phyloP scores from a whole-genome alignment of 2,797 vertebrate genomes.

The Alouatta caraya region DNA sequence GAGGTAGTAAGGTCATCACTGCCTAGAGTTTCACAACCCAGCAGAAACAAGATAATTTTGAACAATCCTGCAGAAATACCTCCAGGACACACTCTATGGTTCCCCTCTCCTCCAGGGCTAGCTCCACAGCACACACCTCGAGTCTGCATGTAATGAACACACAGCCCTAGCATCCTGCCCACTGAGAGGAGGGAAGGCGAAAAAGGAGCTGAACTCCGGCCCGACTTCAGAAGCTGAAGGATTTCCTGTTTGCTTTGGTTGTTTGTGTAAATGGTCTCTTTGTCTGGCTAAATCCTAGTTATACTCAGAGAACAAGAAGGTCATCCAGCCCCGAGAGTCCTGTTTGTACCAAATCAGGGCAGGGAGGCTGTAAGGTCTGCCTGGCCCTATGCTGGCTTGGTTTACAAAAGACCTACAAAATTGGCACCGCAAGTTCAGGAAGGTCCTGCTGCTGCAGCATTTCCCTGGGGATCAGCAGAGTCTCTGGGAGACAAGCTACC shows the following conservation, averaged over 20 bases:
- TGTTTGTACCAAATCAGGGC: neutral
- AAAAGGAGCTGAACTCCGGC: neutral
- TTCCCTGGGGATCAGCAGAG: neutral
- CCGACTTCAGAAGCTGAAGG: neutral
- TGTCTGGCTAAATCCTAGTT: neutral
- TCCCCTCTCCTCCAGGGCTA: neutral
- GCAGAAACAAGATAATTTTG: neutral
- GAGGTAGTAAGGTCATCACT: neutral
- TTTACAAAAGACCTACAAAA: neutral
- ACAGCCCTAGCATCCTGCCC: neutral
- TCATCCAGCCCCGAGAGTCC: neutral
- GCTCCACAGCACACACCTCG: accelerated
- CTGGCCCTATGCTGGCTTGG: neutral
- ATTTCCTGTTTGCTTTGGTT: neutral
- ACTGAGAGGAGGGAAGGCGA: neutral
- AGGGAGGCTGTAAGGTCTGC: neutral
- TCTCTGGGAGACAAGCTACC: neutral
- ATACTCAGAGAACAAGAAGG: neutral
- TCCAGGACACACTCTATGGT: no score
- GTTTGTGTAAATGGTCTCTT: neutral
- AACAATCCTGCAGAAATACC: neutral
- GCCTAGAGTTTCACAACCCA: accelerated
- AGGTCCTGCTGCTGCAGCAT: neutral
- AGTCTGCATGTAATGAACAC: neutral
- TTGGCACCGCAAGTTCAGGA: neutral